Evolutionary conservation across 2,113 vertebrate genomes (phyloP), one percentile per base, ranked within the genome.

Genomic region (Hucho hucho): DNA sequence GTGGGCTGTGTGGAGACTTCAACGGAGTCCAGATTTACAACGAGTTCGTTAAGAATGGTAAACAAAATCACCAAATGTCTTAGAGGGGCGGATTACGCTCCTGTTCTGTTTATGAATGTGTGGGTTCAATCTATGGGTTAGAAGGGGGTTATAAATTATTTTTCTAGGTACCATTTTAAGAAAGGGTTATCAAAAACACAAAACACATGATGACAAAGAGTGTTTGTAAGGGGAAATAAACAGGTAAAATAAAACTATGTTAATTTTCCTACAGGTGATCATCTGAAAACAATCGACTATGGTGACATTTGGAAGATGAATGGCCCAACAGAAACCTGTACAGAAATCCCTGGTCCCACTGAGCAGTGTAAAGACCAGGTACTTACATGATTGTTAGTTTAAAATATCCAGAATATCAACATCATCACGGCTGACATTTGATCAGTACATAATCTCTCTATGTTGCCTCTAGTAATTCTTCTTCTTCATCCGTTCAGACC

Each of bases 301-400:
- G 94, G 92, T 43, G 84, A 91, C 1, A 32, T 72, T 26, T 95
- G 95, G 88, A 96, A 95, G 85, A 66, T 93, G 70, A 86, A 94
- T 0, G 91, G 88, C 43, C 93, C 92, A 6, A 93, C 25, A 7
- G 94, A 95, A 67, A 84, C 84, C 53, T 99, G 97, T 78, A 85
- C 87, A 37, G 93, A 93, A 7, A 46, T 25, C 0, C 1, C 32
- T 3, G 20, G 58, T 5, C 9, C 56, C 22, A 20, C 1, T 0
- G 2, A 58, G 0, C 43, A 26, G 2, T 93, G 90, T 72, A 0
- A 3, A 37, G 53, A 64, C 20, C 14, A 83, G 84, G 91, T 92
- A 82, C 16, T 78, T 49, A 1, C 28, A 64, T 13, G 25, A 29
- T 18, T 29, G 5, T 64, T 7, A 28, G 9, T 4, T 13, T 64